phyloP scores from a whole-genome alignment of 2,888 invertebrate species.

The Agrotis exclamationis region DNA sequence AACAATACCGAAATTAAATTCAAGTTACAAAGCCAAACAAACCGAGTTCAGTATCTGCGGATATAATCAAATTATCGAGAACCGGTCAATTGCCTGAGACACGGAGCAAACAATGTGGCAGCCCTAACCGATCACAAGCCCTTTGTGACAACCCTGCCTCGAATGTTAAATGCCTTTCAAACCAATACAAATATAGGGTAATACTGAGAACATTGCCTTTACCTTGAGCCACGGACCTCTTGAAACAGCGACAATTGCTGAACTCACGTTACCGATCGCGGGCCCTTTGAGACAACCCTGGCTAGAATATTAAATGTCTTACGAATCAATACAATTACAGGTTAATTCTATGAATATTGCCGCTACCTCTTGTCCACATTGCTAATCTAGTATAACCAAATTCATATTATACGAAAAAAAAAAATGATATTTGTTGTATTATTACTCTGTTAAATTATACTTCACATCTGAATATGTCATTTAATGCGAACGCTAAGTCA shows the following conservation, averaged over 20 bases:
- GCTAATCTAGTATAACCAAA: no score
- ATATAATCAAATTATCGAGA: constrained; percentile 61
- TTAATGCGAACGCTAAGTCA: no score
- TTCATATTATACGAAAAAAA: no score
- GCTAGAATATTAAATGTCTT: constrained; percentile 45
- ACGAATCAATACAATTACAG: constrained; percentile 48
- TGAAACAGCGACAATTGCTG: no score
- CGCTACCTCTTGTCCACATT: neutral
- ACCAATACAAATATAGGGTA: constrained; percentile 48
- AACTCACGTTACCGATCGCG: constrained; percentile 38
- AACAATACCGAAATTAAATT: constrained; percentile 54
- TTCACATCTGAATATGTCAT: no score
- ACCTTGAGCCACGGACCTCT: no score
- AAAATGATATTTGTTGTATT: no score
- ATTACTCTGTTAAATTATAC: no score
- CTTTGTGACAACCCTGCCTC: constrained; percentile 53
- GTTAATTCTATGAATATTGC: constrained; percentile 19
- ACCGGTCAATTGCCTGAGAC: constrained; percentile 54
- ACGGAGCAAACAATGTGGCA: constrained; percentile 55
- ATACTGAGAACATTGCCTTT: constrained; percentile 32
- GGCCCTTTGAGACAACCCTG: constrained; percentile 56
- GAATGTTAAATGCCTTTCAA: constrained; percentile 48
- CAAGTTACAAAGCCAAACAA: constrained; percentile 51
- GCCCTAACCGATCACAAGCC: constrained; percentile 57
- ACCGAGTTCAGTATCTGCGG: constrained; percentile 38